Conservation (phyloP, 1,140 invertebrate species). For the Trichonephila clavipes region DNA sequence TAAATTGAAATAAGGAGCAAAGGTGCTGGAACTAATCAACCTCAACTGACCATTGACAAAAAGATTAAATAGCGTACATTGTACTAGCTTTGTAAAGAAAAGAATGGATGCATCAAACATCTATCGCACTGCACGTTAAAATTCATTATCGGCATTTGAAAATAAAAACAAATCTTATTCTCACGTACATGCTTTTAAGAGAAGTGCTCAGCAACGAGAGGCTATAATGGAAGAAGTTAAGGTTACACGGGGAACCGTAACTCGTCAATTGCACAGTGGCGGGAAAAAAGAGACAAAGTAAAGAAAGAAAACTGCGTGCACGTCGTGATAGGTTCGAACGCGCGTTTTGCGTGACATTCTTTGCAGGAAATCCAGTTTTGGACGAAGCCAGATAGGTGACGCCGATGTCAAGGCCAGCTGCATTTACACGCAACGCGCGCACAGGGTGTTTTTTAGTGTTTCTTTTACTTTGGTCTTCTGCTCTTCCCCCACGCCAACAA, state of each 20-base stretch:
- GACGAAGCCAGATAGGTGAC: slow-evolving; percentile 68
- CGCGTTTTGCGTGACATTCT: slow-evolving; percentile 78
- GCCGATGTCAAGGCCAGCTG: slow-evolving; percentile 73
- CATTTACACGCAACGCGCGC: slow-evolving; percentile 73
- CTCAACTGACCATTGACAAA: neutral
- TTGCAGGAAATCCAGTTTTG: slow-evolving; percentile 74
- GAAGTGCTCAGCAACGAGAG: neutral
- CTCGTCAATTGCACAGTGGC: neutral
- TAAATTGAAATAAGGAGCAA: neutral
- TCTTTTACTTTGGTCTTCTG: slow-evolving; percentile 35
- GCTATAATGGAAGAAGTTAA: slow-evolving; percentile 12
- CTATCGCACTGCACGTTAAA: neutral
- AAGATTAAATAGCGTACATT: neutral
- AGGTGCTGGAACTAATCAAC: neutral
- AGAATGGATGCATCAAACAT: neutral
- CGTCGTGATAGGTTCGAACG: slow-evolving; percentile 75
- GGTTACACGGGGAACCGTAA: slow-evolving; percentile 4
- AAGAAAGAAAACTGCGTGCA: slow-evolving; percentile 58
- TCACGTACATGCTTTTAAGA: neutral
- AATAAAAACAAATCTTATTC: neutral
- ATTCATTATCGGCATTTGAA: neutral
- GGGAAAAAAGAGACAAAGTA: slow-evolving; percentile 58
- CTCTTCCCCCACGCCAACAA: slow-evolving; percentile 45
- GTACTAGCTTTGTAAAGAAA: neutral
- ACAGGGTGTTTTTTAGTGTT: slow-evolving; percentile 54